Percentiles rank a stretch among this genome's conserved stretches.
phyloP scores from a whole-genome alignment of 2,888 invertebrate species.

The Eugnorisma glareosa region DNA sequence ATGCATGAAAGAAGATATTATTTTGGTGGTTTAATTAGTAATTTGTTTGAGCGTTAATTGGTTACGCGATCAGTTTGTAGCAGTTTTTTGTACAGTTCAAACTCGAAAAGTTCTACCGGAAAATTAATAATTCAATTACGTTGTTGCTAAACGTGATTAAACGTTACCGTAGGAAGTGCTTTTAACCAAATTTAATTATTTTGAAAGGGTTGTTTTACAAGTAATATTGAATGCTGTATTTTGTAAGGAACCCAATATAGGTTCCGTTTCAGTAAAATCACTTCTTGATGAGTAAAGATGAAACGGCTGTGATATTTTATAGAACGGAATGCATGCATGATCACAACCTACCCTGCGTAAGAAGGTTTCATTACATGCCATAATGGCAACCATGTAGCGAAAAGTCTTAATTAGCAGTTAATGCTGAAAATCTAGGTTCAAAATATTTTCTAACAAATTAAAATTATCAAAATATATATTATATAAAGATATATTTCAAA shows the following conservation, averaged over 20 bases:
- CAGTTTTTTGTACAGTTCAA: not conserved
- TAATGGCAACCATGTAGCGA: not conserved
- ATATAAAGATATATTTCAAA: not conserved
- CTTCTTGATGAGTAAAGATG: not conserved
- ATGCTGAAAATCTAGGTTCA: not conserved
- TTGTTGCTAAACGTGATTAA: constrained; percentile 4
- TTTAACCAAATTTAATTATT: constrained; percentile 23
- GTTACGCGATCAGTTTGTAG: not conserved
- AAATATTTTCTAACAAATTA: not conserved
- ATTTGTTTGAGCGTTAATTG: not conserved
- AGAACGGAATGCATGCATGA: not conserved
- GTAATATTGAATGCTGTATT: not conserved
- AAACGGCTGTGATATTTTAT: not conserved
- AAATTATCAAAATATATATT: not conserved
- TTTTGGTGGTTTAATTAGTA: not conserved
- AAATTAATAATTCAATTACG: constrained; percentile 6
- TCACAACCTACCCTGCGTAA: not conserved
- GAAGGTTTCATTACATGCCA: not conserved
- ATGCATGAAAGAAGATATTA: not conserved
- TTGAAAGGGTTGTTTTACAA: not conserved
- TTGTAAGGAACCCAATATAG: not conserved
- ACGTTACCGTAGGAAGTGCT: not conserved
- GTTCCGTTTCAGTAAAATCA: not conserved
- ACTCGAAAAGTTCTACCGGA: not conserved
- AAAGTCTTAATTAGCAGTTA: not conserved